Percentiles rank a stretch among this genome's conserved stretches.
Conservation (phyloP, 2,888 invertebrate species). For the Ischnus inquisitorius region DNA sequence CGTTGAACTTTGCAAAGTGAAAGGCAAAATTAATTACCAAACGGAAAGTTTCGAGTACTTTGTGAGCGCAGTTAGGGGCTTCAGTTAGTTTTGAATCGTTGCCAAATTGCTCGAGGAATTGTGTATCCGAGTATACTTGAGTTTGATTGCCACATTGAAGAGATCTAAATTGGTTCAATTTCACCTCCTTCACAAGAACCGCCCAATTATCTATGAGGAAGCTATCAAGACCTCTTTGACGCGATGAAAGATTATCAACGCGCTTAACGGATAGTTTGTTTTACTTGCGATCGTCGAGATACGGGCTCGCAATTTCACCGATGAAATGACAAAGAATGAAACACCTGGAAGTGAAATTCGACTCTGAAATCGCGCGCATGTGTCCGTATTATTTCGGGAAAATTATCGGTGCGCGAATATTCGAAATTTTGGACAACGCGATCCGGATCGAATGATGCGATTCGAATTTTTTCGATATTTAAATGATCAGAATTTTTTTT, state of each 20-base stretch:
- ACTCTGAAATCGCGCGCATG: too few species aligned
- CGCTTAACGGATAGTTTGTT: neutral
- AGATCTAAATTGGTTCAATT: constrained; percentile 39
- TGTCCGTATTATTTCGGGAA: too few species aligned
- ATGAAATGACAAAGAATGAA: neutral
- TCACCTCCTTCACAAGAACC: constrained; percentile 18
- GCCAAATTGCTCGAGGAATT: neutral
- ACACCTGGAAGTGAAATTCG: too few species aligned
- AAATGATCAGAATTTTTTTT: too few species aligned
- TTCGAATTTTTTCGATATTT: too few species aligned
- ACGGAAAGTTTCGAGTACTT: too few species aligned
- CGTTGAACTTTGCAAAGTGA: neutral
- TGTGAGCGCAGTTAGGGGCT: neutral
- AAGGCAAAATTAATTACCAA: too few species aligned
- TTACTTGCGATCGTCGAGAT: neutral
- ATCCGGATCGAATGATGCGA: too few species aligned
- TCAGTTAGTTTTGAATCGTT: neutral
- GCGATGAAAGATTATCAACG: neutral
- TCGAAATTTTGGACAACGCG: too few species aligned
- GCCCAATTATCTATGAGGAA: constrained; percentile 36
- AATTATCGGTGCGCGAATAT: too few species aligned
- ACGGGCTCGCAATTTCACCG: neutral
- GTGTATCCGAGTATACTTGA: neutral
- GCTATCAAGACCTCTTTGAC: constrained; percentile 19
- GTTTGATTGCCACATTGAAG: constrained; percentile 10